Percentiles rank a stretch among this genome's conserved stretches.
These are phyloP conservation scores for Hypolimnas misippus DNA, from an alignment of 2,888 invertebrate genomes.

Conservation along the genomic window DNA sequence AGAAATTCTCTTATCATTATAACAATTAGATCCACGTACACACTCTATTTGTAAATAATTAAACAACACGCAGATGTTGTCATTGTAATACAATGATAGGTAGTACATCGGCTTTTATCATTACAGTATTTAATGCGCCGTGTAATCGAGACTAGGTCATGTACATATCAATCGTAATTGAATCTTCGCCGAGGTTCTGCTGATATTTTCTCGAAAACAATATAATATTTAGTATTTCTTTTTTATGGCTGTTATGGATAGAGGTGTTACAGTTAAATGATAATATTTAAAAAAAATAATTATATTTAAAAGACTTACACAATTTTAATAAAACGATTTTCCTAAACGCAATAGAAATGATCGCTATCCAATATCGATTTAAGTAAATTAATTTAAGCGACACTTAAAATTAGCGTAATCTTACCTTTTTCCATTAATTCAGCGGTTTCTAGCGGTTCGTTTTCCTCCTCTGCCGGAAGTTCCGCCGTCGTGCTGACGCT, in stretches of 20 bases:
- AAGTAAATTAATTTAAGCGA: no score
- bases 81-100: not conserved
- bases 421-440: slow-evolving; percentile 87
- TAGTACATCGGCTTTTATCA: not conserved
- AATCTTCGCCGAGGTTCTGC: not conserved
- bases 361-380: no score
- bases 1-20: no score
- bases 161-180: not conserved
- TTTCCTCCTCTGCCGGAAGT: slow-evolving; percentile 52
- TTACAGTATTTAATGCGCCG: not conserved
- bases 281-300: not conserved
- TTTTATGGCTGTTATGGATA: no score
- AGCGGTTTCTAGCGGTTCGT: slow-evolving; percentile 84
- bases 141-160: not conserved
- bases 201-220: not conserved
- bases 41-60: no score
- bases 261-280: no score
- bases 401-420: not conserved
- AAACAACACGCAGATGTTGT: not conserved
- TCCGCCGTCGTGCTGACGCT: slow-evolving; percentile 64
- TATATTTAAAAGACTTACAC: not conserved
- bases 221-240: not conserved
- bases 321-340: no score
- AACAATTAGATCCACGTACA: no score
- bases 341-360: no score